Percentiles rank a stretch among this genome's conserved stretches.
Evolutionary conservation across 2,113 vertebrate genomes (phyloP).

Genomic region (Hymenochirus boettgeri): DNA sequence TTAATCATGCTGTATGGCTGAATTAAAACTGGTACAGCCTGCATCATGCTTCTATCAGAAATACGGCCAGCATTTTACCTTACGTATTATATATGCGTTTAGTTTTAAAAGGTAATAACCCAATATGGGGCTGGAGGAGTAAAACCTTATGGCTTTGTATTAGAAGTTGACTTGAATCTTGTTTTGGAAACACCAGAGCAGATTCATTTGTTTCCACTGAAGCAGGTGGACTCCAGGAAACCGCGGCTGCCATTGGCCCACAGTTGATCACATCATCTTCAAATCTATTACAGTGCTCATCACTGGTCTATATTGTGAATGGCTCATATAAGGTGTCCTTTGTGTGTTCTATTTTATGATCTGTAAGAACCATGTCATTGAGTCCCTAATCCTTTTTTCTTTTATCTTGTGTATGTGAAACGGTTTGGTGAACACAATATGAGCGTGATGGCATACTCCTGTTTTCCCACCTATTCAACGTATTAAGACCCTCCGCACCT

Average conservation of each 20-base stretch:
- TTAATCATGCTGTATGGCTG: no score
- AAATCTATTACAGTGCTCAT: background rate
- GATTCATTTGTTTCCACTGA: background rate
- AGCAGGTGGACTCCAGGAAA: slow-evolving; percentile 1
- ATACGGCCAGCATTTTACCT: no score
- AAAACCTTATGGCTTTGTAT: no score
- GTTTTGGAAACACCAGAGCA: no score
- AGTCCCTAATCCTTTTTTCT: background rate
- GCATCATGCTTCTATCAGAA: no score
- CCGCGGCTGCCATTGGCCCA: background rate
- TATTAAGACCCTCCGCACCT: background rate
- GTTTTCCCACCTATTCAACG: background rate
- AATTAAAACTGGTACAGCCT: no score
- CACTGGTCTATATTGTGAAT: background rate
- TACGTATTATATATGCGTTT: no score
- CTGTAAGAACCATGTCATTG: slow-evolving; percentile 5
- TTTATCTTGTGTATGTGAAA: slow-evolving; percentile 9
- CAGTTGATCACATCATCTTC: background rate
- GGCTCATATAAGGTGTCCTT: background rate
- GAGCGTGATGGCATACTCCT: no score
- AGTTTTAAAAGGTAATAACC: no score
- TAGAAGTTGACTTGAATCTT: no score
- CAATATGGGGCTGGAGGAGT: no score
- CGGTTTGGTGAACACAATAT: background rate
- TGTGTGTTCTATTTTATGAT: slow-evolving; percentile 5